phyloP scores from a whole-genome alignment of 2,797 vertebrate genomes.

The Coendou prehensilis region DNA sequence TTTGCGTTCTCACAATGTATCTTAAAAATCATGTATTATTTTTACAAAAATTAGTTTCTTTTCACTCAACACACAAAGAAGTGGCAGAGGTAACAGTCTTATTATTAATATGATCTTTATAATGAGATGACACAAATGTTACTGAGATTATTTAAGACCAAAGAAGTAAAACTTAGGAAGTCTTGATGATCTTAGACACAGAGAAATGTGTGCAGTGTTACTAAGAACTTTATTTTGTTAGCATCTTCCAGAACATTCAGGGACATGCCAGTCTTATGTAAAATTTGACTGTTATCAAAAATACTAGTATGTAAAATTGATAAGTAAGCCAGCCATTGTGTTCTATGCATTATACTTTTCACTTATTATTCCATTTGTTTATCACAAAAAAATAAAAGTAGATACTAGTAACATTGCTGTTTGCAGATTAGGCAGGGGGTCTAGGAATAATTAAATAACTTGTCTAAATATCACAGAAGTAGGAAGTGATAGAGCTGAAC shows the following conservation, averaged over 20 bases:
- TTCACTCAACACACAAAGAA: not conserved
- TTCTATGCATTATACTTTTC: not conserved
- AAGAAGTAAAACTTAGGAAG: constrained; percentile 3
- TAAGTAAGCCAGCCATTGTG: not conserved
- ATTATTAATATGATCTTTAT: not conserved
- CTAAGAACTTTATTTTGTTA: not conserved
- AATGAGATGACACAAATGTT: not conserved
- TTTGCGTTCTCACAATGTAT: constrained; percentile 35
- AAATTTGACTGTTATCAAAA: constrained; percentile 26
- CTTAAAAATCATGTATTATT: not conserved
- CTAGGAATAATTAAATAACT: not conserved
- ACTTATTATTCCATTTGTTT: constrained; percentile 5
- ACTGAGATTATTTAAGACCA: constrained; percentile 3
- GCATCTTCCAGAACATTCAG: not conserved
- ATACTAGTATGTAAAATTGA: not conserved
- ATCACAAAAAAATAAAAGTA: not conserved
- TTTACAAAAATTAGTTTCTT: constrained; percentile 1
- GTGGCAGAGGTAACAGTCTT: not conserved
- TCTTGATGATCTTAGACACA: not conserved
- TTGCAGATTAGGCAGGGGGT: not conserved
- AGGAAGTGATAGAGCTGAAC: not conserved
- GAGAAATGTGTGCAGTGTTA: not conserved
- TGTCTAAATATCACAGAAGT: not conserved
- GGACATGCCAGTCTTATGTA: not conserved
- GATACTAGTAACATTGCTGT: not conserved